phyloP scores from a whole-genome alignment of 2,797 vertebrate genomes.

The Oophaga sylvatica region DNA sequence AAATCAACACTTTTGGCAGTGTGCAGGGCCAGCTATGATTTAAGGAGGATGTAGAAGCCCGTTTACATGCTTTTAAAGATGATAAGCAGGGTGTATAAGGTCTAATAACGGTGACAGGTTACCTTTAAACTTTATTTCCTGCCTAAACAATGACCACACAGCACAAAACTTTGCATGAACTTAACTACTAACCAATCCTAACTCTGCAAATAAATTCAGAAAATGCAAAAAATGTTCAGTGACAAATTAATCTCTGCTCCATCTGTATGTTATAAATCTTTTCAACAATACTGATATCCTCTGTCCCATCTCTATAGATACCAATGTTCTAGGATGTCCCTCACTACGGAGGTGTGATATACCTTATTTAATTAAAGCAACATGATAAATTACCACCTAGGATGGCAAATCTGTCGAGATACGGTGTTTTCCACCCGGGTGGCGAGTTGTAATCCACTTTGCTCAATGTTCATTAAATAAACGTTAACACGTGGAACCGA shows the following conservation, averaged over 20 bases:
- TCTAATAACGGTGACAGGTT: too few species aligned
- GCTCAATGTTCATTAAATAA: slow-evolving; percentile 55
- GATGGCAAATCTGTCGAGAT: slow-evolving; percentile 31
- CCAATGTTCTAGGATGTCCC: neutral
- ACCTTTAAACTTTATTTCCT: too few species aligned
- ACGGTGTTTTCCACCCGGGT: slow-evolving; percentile 46
- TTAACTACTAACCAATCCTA: neutral
- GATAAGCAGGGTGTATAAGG: too few species aligned
- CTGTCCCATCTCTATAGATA: neutral
- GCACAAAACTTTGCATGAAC: too few species aligned
- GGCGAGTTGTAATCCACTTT: slow-evolving; percentile 55
- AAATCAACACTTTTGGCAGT: too few species aligned
- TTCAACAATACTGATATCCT: slow-evolving; percentile 1
- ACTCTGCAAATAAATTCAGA: neutral
- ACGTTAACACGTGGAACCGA: slow-evolving; percentile 50
- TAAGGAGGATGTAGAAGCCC: too few species aligned
- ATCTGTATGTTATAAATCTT: neutral
- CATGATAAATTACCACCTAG: slow-evolving; percentile 55
- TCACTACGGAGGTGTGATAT: slow-evolving; percentile 5
- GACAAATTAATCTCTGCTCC: neutral
- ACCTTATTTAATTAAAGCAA: slow-evolving; percentile 56
- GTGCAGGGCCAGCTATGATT: too few species aligned
- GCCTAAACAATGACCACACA: too few species aligned
- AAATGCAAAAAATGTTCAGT: neutral
- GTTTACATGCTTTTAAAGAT: too few species aligned